Percentiles rank a stretch among this genome's conserved stretches.
Conservation (phyloP, 1,140 invertebrate genomes). For the Eciton burchellii region DNA sequence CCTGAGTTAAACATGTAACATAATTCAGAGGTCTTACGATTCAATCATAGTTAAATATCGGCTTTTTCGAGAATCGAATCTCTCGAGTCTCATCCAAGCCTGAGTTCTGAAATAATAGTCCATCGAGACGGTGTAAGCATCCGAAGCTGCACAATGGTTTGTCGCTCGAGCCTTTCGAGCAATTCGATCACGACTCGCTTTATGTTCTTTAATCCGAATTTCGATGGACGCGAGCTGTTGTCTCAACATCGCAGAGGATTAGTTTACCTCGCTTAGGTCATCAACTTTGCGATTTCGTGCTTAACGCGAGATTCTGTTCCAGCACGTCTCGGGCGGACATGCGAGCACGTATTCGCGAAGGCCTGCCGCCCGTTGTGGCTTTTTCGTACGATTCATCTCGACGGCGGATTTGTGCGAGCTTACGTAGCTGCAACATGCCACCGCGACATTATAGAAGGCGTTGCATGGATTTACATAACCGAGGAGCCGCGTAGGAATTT, state of each 20-base stretch:
- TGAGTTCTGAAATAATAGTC: too few species aligned
- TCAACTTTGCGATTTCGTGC: slow-evolving; percentile 57
- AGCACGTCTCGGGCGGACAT: slow-evolving; percentile 32
- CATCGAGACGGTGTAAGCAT: too few species aligned
- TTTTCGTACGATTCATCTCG: slow-evolving; percentile 47
- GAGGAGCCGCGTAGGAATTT: slow-evolving; percentile 7
- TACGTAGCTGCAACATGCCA: background rate
- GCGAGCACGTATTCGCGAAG: slow-evolving; percentile 39
- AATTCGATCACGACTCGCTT: background rate
- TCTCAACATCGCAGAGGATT: slow-evolving; percentile 14
- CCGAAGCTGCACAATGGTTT: too few species aligned
- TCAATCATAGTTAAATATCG: too few species aligned
- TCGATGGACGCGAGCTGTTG: slow-evolving; percentile 2
- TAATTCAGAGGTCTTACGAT: too few species aligned
- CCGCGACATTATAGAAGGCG: slow-evolving; percentile 2
- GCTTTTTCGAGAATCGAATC: too few species aligned
- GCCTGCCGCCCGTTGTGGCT: slow-evolving; percentile 2
- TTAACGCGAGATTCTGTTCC: slow-evolving; percentile 49
- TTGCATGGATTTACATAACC: slow-evolving; percentile 16
- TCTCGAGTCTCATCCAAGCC: too few species aligned
- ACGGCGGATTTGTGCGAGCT: slow-evolving; percentile 22
- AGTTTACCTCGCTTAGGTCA: slow-evolving; percentile 36
- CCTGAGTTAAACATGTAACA: too few species aligned
- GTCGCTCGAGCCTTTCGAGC: too few species aligned
- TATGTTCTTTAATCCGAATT: background rate